Conservation (phyloP, 2,113 vertebrate species). For the Lucifuga dentata region DNA sequence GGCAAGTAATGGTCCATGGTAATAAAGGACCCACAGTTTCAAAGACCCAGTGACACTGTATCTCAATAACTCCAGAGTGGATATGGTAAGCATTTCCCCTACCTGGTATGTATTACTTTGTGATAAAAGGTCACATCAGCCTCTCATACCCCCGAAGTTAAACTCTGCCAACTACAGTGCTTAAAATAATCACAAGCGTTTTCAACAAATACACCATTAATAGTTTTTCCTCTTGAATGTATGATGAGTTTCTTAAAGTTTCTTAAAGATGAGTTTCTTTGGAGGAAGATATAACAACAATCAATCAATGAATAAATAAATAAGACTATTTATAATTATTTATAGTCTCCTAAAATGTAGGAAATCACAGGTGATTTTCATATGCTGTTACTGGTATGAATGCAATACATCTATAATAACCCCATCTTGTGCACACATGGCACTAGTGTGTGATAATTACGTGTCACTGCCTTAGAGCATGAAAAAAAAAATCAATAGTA, state of each 20-base stretch:
- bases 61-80: constrained; percentile 6
- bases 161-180: constrained; percentile 1
- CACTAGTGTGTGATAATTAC: constrained; percentile 16
- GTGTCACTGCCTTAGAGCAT: constrained; percentile 30
- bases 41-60: constrained; percentile 24
- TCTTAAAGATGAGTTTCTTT: no score
- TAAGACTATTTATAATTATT: no score
- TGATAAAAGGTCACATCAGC: constrained; percentile 18
- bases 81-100: constrained; percentile 8
- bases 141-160: background rate
- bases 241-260: constrained; percentile 10
- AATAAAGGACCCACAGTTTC: background rate
- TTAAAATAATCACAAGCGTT: constrained; percentile 31
- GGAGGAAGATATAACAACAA: constrained; percentile 15
- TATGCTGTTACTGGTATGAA: constrained; percentile 3
- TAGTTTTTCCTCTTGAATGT: constrained; percentile 5
- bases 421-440: background rate
- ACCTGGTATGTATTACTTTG: constrained; percentile 22
- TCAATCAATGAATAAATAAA: background rate
- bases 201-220: constrained; percentile 41
- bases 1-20: background rate
- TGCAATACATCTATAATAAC: constrained; percentile 32
- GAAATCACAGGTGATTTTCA: constrained; percentile 18
- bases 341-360: constrained; percentile 2
- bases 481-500: constrained; percentile 15